Evolutionary conservation across 2,888 invertebrate species (phyloP), one percentile per base, ranked within the genome.

Genomic region (Plebejus melissa): DNA sequence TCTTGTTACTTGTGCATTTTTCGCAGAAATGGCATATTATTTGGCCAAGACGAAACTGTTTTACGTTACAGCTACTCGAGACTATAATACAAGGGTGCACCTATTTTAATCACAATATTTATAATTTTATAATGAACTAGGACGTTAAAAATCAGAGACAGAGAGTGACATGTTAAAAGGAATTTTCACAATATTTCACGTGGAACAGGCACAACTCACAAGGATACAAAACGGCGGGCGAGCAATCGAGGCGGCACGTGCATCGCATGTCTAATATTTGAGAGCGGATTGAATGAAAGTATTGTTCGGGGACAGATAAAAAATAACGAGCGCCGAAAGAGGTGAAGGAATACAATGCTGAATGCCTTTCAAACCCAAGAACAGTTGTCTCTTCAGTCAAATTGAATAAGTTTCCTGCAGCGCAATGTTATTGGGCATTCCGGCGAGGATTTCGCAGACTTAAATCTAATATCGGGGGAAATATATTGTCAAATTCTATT

Each of bases 361-460:
- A 89, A 87, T 87, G 88, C 85, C 83, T 89, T 88, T 87, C 87
- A 88, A 87, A 88, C 82, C 84, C 82, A 85, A 86, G 87, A 90
- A 88, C 88, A 88, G 88, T 90, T 89, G 90, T 91, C 88, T 90
- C 85, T 82, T 84, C 86, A 86, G 87, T 86, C 86, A 91, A 90
- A 91, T 92, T 90, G 90, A 91, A 91, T 92, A 91, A 92, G 89
- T 89, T 88, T 87, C 83, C 86, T 81, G 83, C 85, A 84, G 85
- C 83, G 87, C 88, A 86, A 87, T 89, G 88, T 88, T 89, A 86
- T 84, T 85, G 84, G 82, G 83, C 83, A 84, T 85, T 85, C 86
- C 85, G 79, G 78, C 69, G 83, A 82, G 85, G 78, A 82, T 84
- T 81, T 80, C 80, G 77, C 77, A 79, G 81, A 81, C 81, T 81